Percentiles rank a stretch among this genome's conserved stretches.
phyloP scores from a whole-genome alignment of 2,797 vertebrate species.

The Ctenopoma multispine region DNA sequence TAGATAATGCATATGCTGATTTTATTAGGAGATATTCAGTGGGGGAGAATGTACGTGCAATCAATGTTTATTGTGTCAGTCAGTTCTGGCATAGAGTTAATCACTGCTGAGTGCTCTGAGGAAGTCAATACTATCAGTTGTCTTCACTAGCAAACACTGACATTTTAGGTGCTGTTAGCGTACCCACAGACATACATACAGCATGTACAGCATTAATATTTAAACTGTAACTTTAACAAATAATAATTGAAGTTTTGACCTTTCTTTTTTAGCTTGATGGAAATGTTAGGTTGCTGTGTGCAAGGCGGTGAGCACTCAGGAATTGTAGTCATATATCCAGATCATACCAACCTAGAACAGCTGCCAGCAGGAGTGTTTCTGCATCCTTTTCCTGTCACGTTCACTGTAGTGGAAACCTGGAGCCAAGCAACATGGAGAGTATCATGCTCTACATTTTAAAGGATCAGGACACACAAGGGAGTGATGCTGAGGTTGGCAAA shows the following conservation, averaged over 20 bases:
- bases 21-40: slow-evolving; percentile 60
- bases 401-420: slow-evolving; percentile 57
- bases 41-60: slow-evolving; percentile 52
- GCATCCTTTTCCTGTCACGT: slow-evolving; percentile 48
- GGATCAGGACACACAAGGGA: too few relatives aligned
- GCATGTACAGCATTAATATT: neutral
- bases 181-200: neutral
- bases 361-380: slow-evolving; percentile 30
- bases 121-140: slow-evolving; percentile 57
- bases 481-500: too few relatives aligned
- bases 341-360: slow-evolving; percentile 16
- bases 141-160: slow-evolving; percentile 55
- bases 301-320: slow-evolving; percentile 20
- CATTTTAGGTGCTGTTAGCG: slow-evolving; percentile 42
- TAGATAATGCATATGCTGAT: slow-evolving; percentile 58
- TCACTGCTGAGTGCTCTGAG: slow-evolving; percentile 68
- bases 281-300: slow-evolving; percentile 32
- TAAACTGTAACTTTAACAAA: neutral
- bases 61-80: slow-evolving; percentile 76
- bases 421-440: slow-evolving; percentile 16
- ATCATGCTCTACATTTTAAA: slow-evolving; percentile 4
- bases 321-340: slow-evolving; percentile 8
- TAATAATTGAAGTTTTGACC: neutral
- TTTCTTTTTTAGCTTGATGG: neutral
- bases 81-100: slow-evolving; percentile 56